Percentiles rank a stretch among this genome's conserved stretches.
Conservation (phyloP, 2,888 invertebrate species). For the Hyposoter didymator region DNA sequence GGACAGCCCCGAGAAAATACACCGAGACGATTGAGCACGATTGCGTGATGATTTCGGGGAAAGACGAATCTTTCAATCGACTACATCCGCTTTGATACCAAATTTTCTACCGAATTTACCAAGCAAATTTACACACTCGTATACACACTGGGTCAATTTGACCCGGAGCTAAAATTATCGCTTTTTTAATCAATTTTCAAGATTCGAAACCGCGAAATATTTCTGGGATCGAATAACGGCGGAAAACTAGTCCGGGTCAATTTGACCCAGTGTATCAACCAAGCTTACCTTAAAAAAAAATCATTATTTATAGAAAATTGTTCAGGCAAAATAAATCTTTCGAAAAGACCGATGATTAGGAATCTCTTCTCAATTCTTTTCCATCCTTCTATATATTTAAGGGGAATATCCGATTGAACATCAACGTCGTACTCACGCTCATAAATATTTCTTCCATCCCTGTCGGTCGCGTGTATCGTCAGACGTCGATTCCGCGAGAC, state of each 20-base stretch:
- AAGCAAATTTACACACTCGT: no score
- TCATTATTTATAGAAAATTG: background rate
- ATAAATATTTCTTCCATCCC: background rate
- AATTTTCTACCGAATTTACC: no score
- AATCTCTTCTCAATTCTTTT: background rate
- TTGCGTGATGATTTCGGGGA: slow-evolving; percentile 46
- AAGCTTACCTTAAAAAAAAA: background rate
- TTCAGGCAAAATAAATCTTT: background rate
- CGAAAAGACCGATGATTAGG: background rate
- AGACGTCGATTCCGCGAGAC: slow-evolving; percentile 7
- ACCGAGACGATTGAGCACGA: slow-evolving; percentile 53
- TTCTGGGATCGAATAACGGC: no score
- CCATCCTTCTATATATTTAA: background rate
- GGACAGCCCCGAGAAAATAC: slow-evolving; percentile 37
- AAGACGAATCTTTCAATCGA: slow-evolving; percentile 57
- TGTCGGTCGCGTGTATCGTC: background rate
- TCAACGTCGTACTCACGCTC: background rate
- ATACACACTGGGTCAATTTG: no score
- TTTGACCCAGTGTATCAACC: no score
- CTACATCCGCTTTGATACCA: background rate
- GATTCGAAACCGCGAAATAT: no score
- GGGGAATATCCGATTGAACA: background rate
- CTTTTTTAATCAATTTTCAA: no score
- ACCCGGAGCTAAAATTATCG: no score
- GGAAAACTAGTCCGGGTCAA: no score